phyloP scores from a whole-genome alignment of 1,140 invertebrate species.

The Atta texana region DNA sequence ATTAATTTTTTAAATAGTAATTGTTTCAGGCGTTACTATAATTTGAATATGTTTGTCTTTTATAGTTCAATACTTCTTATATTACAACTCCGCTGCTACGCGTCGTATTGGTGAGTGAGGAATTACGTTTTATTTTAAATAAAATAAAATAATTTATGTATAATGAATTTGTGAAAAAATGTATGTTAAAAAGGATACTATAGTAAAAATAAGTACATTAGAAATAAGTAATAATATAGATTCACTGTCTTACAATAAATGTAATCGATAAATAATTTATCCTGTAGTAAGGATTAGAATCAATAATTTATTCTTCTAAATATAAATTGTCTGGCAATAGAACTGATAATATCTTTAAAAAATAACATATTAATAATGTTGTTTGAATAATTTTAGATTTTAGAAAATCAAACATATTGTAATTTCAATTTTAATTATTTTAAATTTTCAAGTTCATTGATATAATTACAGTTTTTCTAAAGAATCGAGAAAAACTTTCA shows the following conservation, averaged over 20 bases:
- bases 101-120: neutral
- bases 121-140: neutral
- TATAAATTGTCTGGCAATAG: too few relatives aligned
- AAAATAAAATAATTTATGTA: too few relatives aligned
- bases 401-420: too few relatives aligned
- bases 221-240: neutral
- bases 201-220: too few relatives aligned
- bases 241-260: neutral
- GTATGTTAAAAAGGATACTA: neutral
- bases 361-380: too few relatives aligned
- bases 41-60: neutral
- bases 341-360: too few relatives aligned
- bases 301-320: too few relatives aligned
- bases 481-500: constrained; percentile 16
- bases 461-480: neutral
- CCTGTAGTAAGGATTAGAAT: too few relatives aligned
- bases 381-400: too few relatives aligned
- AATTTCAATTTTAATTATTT: too few relatives aligned
- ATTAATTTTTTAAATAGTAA: neutral
- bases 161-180: neutral
- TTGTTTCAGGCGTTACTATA: neutral
- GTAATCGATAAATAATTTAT: too few relatives aligned
- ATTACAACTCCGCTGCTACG: neutral
- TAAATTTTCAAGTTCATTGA: neutral
- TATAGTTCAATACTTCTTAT: neutral